Base-by-base conservation (phyloP, 2,888 invertebrate species). In the Dryobota labecula region DNA sequence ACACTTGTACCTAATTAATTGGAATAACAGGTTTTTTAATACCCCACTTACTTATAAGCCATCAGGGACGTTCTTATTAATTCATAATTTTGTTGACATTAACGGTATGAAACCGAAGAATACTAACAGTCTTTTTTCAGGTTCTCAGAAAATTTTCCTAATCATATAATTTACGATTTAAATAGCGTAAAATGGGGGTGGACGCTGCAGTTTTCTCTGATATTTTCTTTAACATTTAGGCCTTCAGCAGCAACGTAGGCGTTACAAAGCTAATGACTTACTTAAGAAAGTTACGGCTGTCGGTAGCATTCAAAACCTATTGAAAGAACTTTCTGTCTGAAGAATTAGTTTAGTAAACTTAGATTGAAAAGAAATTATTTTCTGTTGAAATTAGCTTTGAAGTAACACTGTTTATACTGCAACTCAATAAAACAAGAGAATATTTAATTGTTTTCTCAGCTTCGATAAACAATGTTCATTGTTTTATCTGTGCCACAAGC, bases 401-500 rank as follows among this genome's bases (percentile, higher is more conserved):
- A 58, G 36, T 27, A 58, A 62, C 18, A 58, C 41, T 68, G 51
- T 68, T 73, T 61, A 68, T 68, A 68, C 45, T 64, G 43, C 7
- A 56, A 47, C 60, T 78, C 51, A 49, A 64, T 63, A 69, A 71
- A 72, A 66, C 51, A 64, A 56, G 57, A 62, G 38, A 41, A 70
- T 30, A 54, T 65, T 58, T 38, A 57, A 64, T 69, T 69, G 73
- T 65, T 69, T 73, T 68, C 38, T 57, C 24, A 41, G 65, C 43
- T 47, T 75, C 36, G 13, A 64, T 62, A n/a, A n/a, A n/a, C n/a
- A n/a, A n/a, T n/a, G n/a, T n/a, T 80, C 73, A 78, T 83, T 82
- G 78, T 81, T 79, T 62, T 66, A 71, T 76, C 53, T 62, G 65
- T 70, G 85, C 83, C 78, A 80, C 33, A n/a, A n/a, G n/a, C n/a